Evolutionary conservation across 2,797 vertebrate species (phyloP).

Genomic region (Aplochiton taeniatus): DNA sequence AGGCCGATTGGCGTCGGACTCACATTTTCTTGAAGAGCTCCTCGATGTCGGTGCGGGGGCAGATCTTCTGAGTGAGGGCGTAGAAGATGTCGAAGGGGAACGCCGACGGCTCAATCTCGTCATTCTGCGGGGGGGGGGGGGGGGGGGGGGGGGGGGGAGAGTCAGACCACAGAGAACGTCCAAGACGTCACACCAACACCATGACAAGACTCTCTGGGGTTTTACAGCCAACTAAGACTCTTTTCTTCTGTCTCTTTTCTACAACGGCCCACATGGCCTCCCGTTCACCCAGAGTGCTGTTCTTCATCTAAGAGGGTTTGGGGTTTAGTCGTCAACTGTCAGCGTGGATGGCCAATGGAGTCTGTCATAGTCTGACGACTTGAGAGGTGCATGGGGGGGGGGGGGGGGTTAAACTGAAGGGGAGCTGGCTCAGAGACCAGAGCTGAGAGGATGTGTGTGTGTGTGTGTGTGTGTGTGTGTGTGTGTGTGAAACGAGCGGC

Average conservation of each 20-base stretch:
- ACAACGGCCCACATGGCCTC: no score
- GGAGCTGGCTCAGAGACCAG: no score
- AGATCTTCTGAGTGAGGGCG: conserved; percentile 97
- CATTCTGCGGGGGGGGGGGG: conserved; percentile 82
- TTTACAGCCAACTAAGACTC: no score
- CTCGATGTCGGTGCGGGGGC: conserved; percentile 97
- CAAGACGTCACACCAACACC: not conserved
- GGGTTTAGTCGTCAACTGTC: no score
- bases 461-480: conserved; percentile 6
- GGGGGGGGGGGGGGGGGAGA: conserved; percentile 35
- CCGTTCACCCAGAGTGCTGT: no score
- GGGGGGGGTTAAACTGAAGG: no score
- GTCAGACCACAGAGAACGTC: not conserved
- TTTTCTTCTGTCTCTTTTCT: no score
- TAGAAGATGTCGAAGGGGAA: conserved; percentile 99
- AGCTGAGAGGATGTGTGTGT: not conserved
- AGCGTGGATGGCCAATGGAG: no score
- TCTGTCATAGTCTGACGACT: no score
- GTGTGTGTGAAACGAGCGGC: not conserved
- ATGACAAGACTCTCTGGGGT: no score
- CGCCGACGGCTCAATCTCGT: conserved; percentile 91
- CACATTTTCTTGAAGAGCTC: conserved; percentile 98
- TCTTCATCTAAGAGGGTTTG: no score
- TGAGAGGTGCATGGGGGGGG: no score
- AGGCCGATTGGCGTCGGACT: conserved; percentile 56